Conservation (phyloP, 2,797 vertebrate species). For the Mareca strepera region DNA sequence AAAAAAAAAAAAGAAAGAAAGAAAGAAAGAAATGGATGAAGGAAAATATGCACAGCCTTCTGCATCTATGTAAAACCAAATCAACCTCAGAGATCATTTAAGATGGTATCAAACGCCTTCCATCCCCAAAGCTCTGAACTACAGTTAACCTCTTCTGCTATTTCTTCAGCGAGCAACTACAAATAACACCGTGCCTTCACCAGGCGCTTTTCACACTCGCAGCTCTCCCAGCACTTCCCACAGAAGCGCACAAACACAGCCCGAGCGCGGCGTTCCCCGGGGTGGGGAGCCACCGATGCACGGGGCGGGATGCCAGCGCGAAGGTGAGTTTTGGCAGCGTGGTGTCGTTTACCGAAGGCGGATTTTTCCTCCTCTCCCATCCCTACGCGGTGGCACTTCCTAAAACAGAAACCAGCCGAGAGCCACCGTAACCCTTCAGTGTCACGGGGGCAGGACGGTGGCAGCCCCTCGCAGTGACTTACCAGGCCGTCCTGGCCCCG, state of each 20-base stretch:
- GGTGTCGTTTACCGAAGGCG: neutral
- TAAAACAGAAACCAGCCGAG: neutral
- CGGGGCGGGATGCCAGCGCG: fast-evolving
- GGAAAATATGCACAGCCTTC: neutral
- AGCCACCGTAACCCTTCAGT: neutral
- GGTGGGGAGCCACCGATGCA: neutral
- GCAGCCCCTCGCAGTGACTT: neutral
- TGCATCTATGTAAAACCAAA: neutral
- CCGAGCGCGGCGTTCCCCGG: neutral
- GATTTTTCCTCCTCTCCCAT: neutral
- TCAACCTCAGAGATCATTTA: neutral
- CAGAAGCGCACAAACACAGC: neutral
- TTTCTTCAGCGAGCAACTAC: neutral
- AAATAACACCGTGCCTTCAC: neutral
- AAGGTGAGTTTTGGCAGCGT: neutral
- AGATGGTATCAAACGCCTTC: neutral
- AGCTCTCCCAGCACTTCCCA: neutral
- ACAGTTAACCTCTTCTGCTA: neutral
- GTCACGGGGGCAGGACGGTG: fast-evolving
- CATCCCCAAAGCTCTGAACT: neutral
- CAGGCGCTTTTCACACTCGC: neutral
- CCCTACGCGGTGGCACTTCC: neutral
- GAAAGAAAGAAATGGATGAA: fast-evolving
- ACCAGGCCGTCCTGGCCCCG: neutral
- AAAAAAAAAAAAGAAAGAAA: neutral